These are phyloP conservation scores for Allobates femoralis DNA, from an alignment of 2,797 vertebrate species.

Conservation along the genomic window DNA sequence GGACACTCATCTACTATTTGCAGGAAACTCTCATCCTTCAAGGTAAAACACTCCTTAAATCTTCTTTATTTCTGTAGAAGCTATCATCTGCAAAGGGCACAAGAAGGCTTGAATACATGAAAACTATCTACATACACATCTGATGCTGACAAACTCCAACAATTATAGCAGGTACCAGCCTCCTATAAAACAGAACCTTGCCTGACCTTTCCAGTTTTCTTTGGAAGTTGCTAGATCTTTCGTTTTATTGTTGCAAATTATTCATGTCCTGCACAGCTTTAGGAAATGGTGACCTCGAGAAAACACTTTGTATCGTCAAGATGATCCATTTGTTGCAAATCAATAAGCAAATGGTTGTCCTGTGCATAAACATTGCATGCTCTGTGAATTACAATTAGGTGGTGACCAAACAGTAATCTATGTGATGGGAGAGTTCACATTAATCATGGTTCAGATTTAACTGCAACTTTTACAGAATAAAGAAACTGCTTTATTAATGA, in stretches of 20 bases:
- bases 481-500: neutral
- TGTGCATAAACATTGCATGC: neutral
- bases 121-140: slow-evolving; percentile 26
- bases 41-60: slow-evolving; percentile 55
- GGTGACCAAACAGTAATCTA: neutral
- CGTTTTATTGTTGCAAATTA: slow-evolving; percentile 16
- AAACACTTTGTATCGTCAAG: neutral
- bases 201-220: slow-evolving; percentile 29
- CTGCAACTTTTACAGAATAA: slow-evolving; percentile 1
- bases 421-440: neutral
- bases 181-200: slow-evolving; percentile 15
- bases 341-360: slow-evolving; percentile 32
- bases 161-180: slow-evolving; percentile 14
- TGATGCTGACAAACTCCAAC: slow-evolving; percentile 26
- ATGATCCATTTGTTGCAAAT: slow-evolving; percentile 28
- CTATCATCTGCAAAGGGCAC: slow-evolving; percentile 42
- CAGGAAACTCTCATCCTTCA: slow-evolving; percentile 25
- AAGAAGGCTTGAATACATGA: slow-evolving; percentile 5
- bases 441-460: neutral
- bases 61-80: slow-evolving; percentile 51
- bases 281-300: slow-evolving; percentile 8
- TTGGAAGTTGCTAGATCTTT: slow-evolving; percentile 1
- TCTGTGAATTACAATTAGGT: neutral
- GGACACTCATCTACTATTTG: slow-evolving; percentile 43
- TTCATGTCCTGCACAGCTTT: slow-evolving; percentile 23